Evolutionary conservation across 1,140 invertebrate genomes (phyloP).

Genomic region (Bursaphelenchus mucronatus): DNA sequence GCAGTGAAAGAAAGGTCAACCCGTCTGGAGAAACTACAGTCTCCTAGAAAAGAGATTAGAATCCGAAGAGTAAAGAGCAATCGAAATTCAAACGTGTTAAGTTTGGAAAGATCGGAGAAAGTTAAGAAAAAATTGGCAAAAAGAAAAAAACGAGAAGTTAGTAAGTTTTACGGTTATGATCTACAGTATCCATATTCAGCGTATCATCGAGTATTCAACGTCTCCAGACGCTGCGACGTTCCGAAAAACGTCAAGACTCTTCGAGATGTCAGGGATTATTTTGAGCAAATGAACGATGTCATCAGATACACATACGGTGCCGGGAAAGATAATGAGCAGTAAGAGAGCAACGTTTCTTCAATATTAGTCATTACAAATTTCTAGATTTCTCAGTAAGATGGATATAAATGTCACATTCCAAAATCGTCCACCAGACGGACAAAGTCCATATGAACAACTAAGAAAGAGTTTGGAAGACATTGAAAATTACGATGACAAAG

Average conservation of each 20-base stretch:
- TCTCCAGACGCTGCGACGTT: conserved; percentile 10
- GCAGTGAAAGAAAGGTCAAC: too few species aligned
- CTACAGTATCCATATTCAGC: neutral
- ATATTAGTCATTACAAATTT: conserved; percentile 6
- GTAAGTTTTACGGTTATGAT: neutral
- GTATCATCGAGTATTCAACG: neutral
- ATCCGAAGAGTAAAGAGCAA: too few species aligned
- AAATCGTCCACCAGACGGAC: neutral
- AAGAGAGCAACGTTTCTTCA: neutral
- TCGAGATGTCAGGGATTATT: neutral
- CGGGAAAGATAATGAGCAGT: conserved; percentile 13
- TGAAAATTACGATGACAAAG: conserved; percentile 12
- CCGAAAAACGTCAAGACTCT: conserved; percentile 5
- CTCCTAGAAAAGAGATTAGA: too few species aligned
- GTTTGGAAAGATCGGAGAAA: too few species aligned
- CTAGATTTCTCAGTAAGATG: conserved; percentile 6
- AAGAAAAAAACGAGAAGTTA: neutral
- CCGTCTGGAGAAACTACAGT: too few species aligned
- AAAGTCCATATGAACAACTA: conserved; percentile 8
- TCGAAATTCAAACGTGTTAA: too few species aligned
- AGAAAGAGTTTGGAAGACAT: conserved; percentile 4
- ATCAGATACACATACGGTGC: conserved; percentile 1
- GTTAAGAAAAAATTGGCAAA: too few species aligned
- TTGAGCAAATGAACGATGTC: conserved; percentile 17
- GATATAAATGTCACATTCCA: conserved; percentile 11